Evolutionary conservation across 2,797 vertebrate genomes (phyloP).

Genomic region (Danio tinwini): DNA sequence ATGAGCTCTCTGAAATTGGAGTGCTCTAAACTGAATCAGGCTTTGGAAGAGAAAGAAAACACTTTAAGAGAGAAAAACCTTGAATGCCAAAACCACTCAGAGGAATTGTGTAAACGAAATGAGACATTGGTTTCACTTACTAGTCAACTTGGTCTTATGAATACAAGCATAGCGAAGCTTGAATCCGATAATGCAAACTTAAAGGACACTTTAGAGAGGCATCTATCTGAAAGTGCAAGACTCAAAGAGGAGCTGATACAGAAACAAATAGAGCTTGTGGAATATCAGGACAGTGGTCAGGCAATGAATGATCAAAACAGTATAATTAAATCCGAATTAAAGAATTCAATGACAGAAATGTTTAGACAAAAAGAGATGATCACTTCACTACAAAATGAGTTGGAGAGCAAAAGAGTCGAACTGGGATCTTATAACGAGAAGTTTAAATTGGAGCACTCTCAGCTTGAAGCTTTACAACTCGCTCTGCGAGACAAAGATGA

Average conservation of each 20-base stretch:
- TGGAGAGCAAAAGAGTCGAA: constrained; percentile 67
- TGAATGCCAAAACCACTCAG: constrained; percentile 72
- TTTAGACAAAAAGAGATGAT: constrained; percentile 72
- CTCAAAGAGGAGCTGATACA: constrained; percentile 67
- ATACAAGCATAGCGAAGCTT: constrained; percentile 70
- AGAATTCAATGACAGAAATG: constrained; percentile 64
- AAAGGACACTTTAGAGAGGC: constrained; percentile 67
- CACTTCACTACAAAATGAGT: constrained; percentile 65
- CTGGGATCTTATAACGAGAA: constrained; percentile 72
- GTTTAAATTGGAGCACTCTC: constrained; percentile 67
- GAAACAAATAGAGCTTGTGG: constrained; percentile 57
- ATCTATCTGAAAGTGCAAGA: constrained; percentile 67
- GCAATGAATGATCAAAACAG: constrained; percentile 74
- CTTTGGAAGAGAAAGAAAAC: constrained; percentile 73
- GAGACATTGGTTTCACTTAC: constrained; percentile 73
- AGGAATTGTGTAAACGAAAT: constrained; percentile 74
- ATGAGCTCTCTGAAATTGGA: constrained; percentile 70
- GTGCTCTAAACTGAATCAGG: constrained; percentile 61
- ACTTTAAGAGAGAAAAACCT: constrained; percentile 59
- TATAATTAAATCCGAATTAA: constrained; percentile 76
- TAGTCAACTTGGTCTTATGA: constrained; percentile 74
- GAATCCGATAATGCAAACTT: constrained; percentile 72
- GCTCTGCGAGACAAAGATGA: constrained; percentile 72
- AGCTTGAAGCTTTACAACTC: constrained; percentile 72
- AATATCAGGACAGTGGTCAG: constrained; percentile 65